A percentile compares a stretch with the other conserved stretches of the same genome.
Evolutionary conservation across 2,797 vertebrate species (phyloP).

Genomic region (Arctocebus calabarensis): DNA sequence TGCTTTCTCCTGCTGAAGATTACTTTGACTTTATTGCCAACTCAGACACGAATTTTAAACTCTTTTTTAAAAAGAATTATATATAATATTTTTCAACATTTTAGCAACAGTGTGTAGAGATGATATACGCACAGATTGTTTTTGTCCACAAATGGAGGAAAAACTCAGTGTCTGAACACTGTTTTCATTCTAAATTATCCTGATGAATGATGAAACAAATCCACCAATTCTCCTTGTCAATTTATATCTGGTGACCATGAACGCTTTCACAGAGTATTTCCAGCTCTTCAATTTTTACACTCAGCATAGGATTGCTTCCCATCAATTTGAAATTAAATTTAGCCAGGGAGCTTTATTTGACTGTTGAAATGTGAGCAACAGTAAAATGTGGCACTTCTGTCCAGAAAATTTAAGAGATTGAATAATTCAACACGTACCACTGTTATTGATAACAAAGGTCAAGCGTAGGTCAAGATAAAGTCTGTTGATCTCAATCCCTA

Average conservation of each 20-base stretch:
- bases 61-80: constrained; percentile 52
- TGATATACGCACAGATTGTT: background rate
- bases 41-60: constrained; percentile 64
- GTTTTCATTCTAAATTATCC: background rate
- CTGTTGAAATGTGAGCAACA: background rate
- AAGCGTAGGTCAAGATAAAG: background rate
- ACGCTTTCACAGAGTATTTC: background rate
- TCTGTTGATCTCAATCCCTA: background rate
- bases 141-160: background rate
- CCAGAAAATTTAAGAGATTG: constrained; percentile 21
- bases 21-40: constrained; percentile 70
- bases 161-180: background rate
- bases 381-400: constrained; percentile 19
- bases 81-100: constrained; percentile 45
- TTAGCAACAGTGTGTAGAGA: background rate
- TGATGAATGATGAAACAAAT: background rate
- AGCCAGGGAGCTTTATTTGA: background rate
- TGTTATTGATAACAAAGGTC: background rate
- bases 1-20: constrained; percentile 64
- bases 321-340: background rate
- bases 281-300: background rate
- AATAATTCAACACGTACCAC: rapidly evolving
- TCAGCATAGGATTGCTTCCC: background rate
- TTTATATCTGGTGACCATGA: background rate
- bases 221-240: background rate